Evolutionary conservation across 2,888 invertebrate species (phyloP).

Genomic region (Drosophila kuntzei): DNA sequence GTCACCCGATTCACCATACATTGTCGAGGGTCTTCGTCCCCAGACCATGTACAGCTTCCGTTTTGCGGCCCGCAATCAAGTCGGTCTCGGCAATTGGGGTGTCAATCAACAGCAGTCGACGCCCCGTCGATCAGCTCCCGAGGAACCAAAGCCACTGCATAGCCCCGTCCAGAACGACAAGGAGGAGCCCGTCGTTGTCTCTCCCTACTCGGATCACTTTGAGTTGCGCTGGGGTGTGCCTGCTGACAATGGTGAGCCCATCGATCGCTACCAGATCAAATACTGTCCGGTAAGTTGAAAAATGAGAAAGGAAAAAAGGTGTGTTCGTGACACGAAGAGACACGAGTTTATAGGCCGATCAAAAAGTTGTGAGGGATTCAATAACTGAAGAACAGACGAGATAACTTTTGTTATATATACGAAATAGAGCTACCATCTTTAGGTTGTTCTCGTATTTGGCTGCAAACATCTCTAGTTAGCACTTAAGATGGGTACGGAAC

Average conservation of each 20-base stretch:
- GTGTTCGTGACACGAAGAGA: too few relatives aligned
- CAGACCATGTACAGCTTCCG: constrained; percentile 92
- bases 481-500: too few relatives aligned
- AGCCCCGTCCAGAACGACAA: constrained; percentile 85
- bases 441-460: too few relatives aligned
- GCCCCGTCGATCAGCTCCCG: constrained; percentile 92
- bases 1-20: constrained; percentile 92
- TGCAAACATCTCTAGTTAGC: too few relatives aligned
- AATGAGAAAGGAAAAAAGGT: neutral
- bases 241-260: constrained; percentile 95
- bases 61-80: constrained; percentile 94
- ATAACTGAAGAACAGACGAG: too few relatives aligned
- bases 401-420: too few relatives aligned
- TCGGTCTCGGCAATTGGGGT: constrained; percentile 92
- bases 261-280: constrained; percentile 92
- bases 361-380: neutral
- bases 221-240: constrained; percentile 94
- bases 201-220: constrained; percentile 91
- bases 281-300: constrained; percentile 90
- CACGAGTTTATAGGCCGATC: too few relatives aligned
- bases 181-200: constrained; percentile 86
- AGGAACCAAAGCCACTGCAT: constrained; percentile 89
- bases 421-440: too few relatives aligned
- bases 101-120: constrained; percentile 89
- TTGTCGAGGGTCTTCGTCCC: constrained; percentile 92